Evolutionary conservation across 2,888 invertebrate genomes (phyloP).

Genomic region (Watsonalla cultraria): DNA sequence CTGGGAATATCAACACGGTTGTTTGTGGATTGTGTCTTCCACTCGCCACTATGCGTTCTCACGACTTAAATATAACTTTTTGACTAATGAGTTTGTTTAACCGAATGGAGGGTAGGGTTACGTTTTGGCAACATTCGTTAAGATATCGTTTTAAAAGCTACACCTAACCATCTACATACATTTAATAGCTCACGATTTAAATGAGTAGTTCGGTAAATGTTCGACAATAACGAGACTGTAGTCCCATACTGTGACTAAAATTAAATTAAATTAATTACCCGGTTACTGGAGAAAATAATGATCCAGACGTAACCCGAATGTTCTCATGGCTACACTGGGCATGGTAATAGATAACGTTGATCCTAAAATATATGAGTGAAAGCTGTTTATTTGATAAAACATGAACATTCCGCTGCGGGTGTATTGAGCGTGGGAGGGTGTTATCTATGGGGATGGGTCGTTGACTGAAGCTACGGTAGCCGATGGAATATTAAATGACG

Average conservation of each 20-base stretch:
- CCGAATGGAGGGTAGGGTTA: slow-evolving; percentile 8
- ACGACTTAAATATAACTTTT: slow-evolving; percentile 18
- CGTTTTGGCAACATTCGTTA: background rate
- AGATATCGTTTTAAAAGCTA: background rate
- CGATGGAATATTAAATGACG: slow-evolving; percentile 32
- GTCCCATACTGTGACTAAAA: too few relatives aligned
- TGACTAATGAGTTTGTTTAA: slow-evolving; percentile 17
- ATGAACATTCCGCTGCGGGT: slow-evolving; percentile 13
- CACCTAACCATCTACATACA: too few relatives aligned
- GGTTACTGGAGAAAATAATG: too few relatives aligned
- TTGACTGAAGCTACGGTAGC: slow-evolving; percentile 28
- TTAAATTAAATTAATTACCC: too few relatives aligned
- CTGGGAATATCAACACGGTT: slow-evolving; percentile 12
- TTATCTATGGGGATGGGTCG: slow-evolving; percentile 41
- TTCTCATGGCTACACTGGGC: too few relatives aligned
- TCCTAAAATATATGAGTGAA: background rate
- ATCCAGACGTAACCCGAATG: too few relatives aligned
- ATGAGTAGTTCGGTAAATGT: too few relatives aligned
- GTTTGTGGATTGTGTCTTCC: background rate
- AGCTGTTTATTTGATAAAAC: background rate
- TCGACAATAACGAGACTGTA: too few relatives aligned
- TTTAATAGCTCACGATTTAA: too few relatives aligned
- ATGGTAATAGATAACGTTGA: background rate
- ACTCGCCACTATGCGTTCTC: slow-evolving; percentile 17
- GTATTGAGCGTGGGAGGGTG: slow-evolving; percentile 36